These are phyloP conservation scores for Littorina saxatilis DNA, from an alignment of 1,140 invertebrate species.

Conservation along the genomic window DNA sequence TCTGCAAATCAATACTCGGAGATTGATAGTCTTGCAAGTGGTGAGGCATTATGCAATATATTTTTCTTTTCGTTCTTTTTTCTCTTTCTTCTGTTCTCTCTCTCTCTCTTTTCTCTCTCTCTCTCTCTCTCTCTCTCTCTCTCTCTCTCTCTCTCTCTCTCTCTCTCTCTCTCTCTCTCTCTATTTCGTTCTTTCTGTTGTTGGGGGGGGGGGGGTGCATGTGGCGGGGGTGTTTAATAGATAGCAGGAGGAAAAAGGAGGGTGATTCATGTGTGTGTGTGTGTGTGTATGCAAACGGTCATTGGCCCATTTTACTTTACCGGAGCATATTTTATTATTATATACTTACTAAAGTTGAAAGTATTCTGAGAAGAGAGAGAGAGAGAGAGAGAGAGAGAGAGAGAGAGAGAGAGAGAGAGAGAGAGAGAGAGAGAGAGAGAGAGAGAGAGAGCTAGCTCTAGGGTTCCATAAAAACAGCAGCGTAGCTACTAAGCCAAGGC, in stretches of 20 bases:
- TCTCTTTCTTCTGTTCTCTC: conserved; percentile 4
- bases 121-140: conserved; percentile 4
- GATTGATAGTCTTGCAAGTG: no score
- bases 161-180: not conserved
- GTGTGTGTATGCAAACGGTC: not conserved
- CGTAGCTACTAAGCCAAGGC: no score
- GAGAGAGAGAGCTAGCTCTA: not conserved
- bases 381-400: not conserved
- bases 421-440: not conserved
- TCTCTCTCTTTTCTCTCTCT: not conserved
- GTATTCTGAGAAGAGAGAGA: not conserved
- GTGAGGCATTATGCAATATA: no score
- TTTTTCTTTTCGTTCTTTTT: no score
- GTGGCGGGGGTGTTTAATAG: no score
- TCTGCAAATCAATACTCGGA: no score
- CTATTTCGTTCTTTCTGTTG: not conserved
- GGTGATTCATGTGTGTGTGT: no score
- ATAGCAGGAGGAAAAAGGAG: no score
- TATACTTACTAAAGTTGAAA: no score
- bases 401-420: not conserved
- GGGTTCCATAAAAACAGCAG: no score
- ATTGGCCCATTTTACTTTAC: not conserved
- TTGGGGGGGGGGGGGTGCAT: no score
- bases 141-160: not conserved
- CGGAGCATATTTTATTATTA: no score